These are phyloP conservation scores for Agrilus cyanescens DNA, from an alignment of 2,888 invertebrate genomes.

Conservation along the genomic window DNA sequence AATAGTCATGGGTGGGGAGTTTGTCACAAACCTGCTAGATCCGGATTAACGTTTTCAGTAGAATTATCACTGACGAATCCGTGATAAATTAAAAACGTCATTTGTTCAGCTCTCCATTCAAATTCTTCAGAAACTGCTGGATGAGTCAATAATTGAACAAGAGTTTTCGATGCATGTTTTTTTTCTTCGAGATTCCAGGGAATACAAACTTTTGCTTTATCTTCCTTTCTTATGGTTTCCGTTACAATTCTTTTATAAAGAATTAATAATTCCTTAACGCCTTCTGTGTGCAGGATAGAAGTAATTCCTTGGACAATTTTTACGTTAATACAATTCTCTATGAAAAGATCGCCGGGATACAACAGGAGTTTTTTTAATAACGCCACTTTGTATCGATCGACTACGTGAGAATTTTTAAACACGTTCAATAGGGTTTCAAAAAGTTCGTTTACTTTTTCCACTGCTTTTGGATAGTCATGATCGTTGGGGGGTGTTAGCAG, in stretches of 20 bases:
- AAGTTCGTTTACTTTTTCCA: conserved; percentile 43
- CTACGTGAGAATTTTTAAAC: conserved; percentile 25
- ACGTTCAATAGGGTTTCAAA: conserved; percentile 30
- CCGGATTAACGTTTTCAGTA: conserved; percentile 41
- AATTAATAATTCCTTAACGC: conserved; percentile 50
- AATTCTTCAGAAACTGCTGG: conserved; percentile 37
- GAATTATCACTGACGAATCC: conserved; percentile 46
- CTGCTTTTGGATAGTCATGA: conserved; percentile 38
- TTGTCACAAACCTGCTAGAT: conserved; percentile 48
- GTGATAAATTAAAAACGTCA: conserved; percentile 52
- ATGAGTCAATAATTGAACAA: conserved; percentile 38
- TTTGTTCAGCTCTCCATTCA: conserved; percentile 53
- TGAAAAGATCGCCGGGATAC: conserved; percentile 58
- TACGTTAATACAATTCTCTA: conserved; percentile 59
- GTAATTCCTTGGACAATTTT: conserved; percentile 52
- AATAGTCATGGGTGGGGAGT: no score
- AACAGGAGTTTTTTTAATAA: conserved; percentile 53
- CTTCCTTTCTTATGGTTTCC: conserved; percentile 40
- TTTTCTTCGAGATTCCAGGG: conserved; percentile 58
- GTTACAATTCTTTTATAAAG: conserved; percentile 49
- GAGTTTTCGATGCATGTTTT: conserved; percentile 48
- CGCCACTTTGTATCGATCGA: conserved; percentile 42
- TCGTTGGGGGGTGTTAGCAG: no score
- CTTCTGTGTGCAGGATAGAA: conserved; percentile 43
- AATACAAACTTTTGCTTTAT: conserved; percentile 25